Evolutionary conservation across 2,797 vertebrate species (phyloP), one percentile per base, ranked within the genome.

Genomic region (Gobionotothen gibberifrons): DNA sequence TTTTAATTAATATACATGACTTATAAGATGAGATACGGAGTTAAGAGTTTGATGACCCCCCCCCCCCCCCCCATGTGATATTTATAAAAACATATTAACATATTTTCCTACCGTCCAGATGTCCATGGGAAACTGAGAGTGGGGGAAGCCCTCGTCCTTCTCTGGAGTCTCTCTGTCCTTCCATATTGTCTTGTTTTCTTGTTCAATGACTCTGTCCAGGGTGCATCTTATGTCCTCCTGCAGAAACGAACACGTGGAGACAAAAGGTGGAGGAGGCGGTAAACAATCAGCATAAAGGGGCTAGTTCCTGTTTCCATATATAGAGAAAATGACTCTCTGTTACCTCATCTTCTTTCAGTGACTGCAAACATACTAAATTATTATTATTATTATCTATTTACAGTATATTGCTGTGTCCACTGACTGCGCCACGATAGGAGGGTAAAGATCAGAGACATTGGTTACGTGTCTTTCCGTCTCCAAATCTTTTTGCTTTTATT

Each of bases 171-270:
- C 79, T 0, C 72, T 65, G 0, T 74, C 77, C 7, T 15, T 83
- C 97, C 97, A 98, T 46, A 92, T 54, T 0, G 88, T 89, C 0
- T 82, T 86, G 40, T 85, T 15, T 78, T 98, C 96, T 7, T 94
- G 26, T 10, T 57, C 51, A 54, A 95, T 84, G 63, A 97, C 66
- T 68, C 81, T 84, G 5, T 80, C 88, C 79, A 97, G 88, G 22
- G 68, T 92, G 43, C 1, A 69, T 9, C 51, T 83, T 66, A 96
- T 85, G 73, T 93, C 90, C 67, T 74, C 91, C 97, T 99, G 63
- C 47, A 70, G 49, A 0, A 69, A 75, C 22, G 51, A 21, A 79
- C n/a, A 79, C 19, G 52, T 51, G n/a, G 5, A 54, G 36, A 48
- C 19, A 16, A 42, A 61, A 17, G 10, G 4, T 22, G 69, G 8